Evolutionary conservation across 2,113 vertebrate genomes (phyloP).

Genomic region (Labeo rohita): DNA sequence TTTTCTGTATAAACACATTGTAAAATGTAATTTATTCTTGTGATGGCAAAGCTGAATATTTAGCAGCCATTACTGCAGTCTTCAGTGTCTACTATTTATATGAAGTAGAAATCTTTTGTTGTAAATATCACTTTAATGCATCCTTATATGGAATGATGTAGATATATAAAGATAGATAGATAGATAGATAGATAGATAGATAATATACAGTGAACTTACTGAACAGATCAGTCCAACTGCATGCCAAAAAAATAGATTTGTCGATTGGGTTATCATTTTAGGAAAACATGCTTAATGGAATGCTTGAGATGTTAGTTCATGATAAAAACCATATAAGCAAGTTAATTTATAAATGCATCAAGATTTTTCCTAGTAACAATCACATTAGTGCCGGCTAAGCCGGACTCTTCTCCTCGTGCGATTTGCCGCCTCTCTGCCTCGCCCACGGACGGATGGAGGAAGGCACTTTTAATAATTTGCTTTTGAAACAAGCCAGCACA

Average conservation of each 20-base stretch:
- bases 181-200: too few species aligned
- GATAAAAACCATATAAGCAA: neutral
- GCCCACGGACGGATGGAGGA: neutral
- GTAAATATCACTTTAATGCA: too few species aligned
- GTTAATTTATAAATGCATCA: neutral
- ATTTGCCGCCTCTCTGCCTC: neutral
- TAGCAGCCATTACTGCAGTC: too few species aligned
- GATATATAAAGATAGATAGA: too few species aligned
- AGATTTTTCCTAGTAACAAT: neutral
- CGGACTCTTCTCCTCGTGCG: neutral
- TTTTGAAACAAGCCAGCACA: conserved; percentile 40
- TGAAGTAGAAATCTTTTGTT: neutral
- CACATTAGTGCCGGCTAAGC: neutral
- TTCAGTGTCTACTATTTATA: neutral
- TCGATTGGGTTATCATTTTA: neutral
- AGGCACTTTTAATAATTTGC: conserved; percentile 38
- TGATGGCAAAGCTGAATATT: too few species aligned
- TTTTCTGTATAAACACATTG: neutral
- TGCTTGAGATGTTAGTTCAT: neutral
- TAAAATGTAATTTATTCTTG: too few species aligned
- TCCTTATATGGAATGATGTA: too few species aligned
- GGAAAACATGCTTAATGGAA: neutral
- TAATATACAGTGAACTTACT: neutral
- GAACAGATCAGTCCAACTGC: neutral
- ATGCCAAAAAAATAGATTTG: neutral